Base-by-base conservation (phyloP, 2,113 vertebrate genomes). In the Cathartes aura region DNA sequence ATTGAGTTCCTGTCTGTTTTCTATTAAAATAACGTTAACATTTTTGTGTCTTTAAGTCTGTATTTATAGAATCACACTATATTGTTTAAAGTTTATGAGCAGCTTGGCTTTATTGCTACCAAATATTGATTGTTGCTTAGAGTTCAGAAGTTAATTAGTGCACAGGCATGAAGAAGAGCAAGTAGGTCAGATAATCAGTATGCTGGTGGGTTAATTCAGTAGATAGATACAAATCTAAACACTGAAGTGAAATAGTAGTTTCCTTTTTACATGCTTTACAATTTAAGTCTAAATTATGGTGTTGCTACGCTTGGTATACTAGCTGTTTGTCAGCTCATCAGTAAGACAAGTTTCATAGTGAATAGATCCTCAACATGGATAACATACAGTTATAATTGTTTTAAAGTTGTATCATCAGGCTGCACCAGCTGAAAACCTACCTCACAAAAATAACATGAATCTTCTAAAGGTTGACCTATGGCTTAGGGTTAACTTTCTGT, bases 91-190 rank as follows among this genome's bases (percentile, higher is more conserved):
- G 59, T 94, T 94, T 81, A 50, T 88, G 42, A 91, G 71, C 42
- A 74, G 45, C 36, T 78, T 68, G 59, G 13, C 42, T 84, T 89
- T 93, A 82, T 48, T 84, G 32, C 42, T 91, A 17, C 87, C 40
- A 87, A 81, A 76, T 80, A 79, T 47, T 47, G 43, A 66, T 43
- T 85, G 62, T 71, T 85, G 58, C 56, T 83, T 56, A 42, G 47
- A 89, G 53, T 93, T 91, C 43, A 84, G 59, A 86, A 95, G 62
- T 82, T 92, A 93, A 93, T 97, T 94, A 94, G 82, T 67, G 50
- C 70, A 50, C 3, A 12, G 58, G 40, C 85, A 76, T 68, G 64
- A 88, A 83, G 56, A 92, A 72, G 64, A 89, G 63, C 63, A 76
- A 76, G 56, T 74, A 76, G 66, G 79, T 90, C 84, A 90, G 58